These are phyloP conservation scores for Xenopus borealis DNA, from an alignment of 2,113 vertebrate species.

Conservation along the genomic window DNA sequence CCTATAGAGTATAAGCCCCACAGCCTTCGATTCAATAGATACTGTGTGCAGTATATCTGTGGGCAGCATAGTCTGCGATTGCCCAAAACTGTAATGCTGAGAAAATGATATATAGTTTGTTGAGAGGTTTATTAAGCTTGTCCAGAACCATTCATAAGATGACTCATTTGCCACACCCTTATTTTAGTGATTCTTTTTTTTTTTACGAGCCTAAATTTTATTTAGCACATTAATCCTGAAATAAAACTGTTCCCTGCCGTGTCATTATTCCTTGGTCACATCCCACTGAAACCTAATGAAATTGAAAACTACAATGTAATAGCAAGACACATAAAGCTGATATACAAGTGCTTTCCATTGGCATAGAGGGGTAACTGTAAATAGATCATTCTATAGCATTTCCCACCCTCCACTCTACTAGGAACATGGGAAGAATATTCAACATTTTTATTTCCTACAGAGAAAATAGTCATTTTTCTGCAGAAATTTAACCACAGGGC, in stretches of 20 bases:
- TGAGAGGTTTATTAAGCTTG: slow-evolving; percentile 32
- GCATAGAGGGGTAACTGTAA: slow-evolving; percentile 25
- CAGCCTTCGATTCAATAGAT: too few species aligned
- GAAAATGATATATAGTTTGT: slow-evolving; percentile 17
- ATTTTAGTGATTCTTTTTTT: slow-evolving; percentile 25
- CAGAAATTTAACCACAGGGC: too few species aligned
- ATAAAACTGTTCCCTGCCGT: slow-evolving; percentile 22
- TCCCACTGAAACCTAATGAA: slow-evolving; percentile 40
- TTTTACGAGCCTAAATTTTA: slow-evolving; percentile 15
- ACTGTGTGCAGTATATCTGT: too few species aligned
- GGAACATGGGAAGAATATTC: too few species aligned
- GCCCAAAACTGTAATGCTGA: not conserved
- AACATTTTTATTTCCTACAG: too few species aligned
- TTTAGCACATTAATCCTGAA: slow-evolving; percentile 30
- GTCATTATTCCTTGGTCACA: slow-evolving; percentile 33
- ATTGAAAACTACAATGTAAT: slow-evolving; percentile 16
- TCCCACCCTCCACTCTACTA: not conserved
- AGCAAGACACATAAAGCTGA: slow-evolving; percentile 36
- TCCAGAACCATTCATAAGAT: not conserved
- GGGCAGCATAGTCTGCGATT: not conserved
- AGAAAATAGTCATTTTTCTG: too few species aligned
- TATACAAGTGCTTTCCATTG: not conserved
- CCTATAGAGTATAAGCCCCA: too few species aligned
- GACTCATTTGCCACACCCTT: slow-evolving; percentile 38
- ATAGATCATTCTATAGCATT: slow-evolving; percentile 16